Conservation (phyloP, 1,140 invertebrate species). For the Lucilia cuprina region DNA sequence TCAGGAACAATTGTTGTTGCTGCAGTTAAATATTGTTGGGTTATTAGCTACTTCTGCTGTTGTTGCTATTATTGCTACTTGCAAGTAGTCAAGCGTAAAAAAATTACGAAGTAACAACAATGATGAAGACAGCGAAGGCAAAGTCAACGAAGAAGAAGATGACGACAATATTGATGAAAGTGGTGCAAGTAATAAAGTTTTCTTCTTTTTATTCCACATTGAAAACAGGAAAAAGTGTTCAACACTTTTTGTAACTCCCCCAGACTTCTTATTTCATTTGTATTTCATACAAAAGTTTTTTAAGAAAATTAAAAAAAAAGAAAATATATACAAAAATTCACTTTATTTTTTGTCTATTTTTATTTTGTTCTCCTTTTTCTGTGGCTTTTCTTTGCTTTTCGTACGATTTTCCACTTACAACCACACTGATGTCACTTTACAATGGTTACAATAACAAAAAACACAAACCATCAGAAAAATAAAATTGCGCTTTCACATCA, state of each 20-base stretch:
- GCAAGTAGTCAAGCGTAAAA: not conserved
- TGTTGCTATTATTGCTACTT: not conserved
- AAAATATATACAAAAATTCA: not conserved
- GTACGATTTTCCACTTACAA: not conserved
- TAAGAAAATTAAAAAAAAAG: not conserved
- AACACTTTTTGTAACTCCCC: not conserved
- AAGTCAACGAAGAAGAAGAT: not conserved
- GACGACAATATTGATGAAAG: not conserved
- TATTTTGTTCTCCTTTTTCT: not conserved
- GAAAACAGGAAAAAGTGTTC: not conserved
- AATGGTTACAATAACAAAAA: constrained; percentile 6
- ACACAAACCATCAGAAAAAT: not conserved
- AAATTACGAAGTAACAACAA: not conserved
- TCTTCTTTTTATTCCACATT: constrained; percentile 33
- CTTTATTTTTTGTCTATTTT: not conserved
- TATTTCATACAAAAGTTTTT: not conserved
- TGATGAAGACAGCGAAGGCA: not conserved
- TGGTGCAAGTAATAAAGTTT: constrained; percentile 6
- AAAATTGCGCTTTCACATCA: constrained; percentile 24
- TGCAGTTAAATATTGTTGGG: not conserved
- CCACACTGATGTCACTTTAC: constrained; percentile 31
- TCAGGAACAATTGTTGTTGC: constrained; percentile 2
- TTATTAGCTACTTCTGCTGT: not conserved
- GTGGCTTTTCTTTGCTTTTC: not conserved
- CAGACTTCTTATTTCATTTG: not conserved